Evolutionary conservation across 2,888 invertebrate species (phyloP).

Genomic region (Dryobotodes eremita): DNA sequence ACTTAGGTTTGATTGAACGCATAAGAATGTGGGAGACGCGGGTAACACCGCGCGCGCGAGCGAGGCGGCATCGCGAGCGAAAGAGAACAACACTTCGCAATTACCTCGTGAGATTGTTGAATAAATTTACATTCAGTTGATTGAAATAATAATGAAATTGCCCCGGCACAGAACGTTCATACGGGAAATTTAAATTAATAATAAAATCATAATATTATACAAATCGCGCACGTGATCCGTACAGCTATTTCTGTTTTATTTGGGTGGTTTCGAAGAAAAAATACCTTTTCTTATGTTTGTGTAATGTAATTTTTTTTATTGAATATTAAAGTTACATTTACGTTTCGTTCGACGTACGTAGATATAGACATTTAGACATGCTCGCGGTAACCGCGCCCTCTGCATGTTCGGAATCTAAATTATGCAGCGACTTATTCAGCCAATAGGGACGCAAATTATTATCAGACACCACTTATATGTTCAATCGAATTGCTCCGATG

Average conservation of each 20-base stretch:
- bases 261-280: slow-evolving; percentile 75
- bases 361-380: background rate
- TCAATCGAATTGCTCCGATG: slow-evolving; percentile 20
- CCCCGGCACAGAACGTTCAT: slow-evolving; percentile 87
- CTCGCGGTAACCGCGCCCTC: background rate
- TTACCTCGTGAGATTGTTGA: slow-evolving; percentile 91
- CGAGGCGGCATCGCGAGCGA: slow-evolving; percentile 71
- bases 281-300: slow-evolving; percentile 74
- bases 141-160: slow-evolving; percentile 91
- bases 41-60: slow-evolving; percentile 74
- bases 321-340: slow-evolving; percentile 53
- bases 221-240: slow-evolving; percentile 80
- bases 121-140: slow-evolving; percentile 91
- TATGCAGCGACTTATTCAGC: background rate
- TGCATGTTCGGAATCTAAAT: background rate
- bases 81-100: slow-evolving; percentile 84
- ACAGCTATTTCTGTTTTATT: slow-evolving; percentile 85
- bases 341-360: background rate
- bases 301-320: slow-evolving; percentile 74
- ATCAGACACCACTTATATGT: slow-evolving; percentile 1
- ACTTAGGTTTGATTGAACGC: slow-evolving; percentile 89
- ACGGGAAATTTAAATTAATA: slow-evolving; percentile 90
- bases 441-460: slow-evolving; percentile 6
- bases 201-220: slow-evolving; percentile 89
- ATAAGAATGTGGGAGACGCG: slow-evolving; percentile 88